Conservation (phyloP, 2,113 vertebrate genomes). For the Hassar affinis region DNA sequence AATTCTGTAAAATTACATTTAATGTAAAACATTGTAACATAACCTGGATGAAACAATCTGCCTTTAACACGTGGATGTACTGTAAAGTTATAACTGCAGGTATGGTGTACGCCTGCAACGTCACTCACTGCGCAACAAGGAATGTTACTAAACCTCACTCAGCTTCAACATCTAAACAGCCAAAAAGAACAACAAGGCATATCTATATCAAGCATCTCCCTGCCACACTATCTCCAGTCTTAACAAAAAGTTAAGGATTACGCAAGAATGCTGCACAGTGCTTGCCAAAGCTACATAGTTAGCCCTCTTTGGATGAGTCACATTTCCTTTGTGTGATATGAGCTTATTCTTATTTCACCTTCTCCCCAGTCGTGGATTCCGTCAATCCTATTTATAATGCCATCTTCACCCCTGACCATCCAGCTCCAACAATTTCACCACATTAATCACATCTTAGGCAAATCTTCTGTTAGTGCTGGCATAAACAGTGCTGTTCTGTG, state of each 20-base stretch:
- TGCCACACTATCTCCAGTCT: conserved; percentile 13
- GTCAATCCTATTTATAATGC: conserved; percentile 18
- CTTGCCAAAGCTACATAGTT: conserved; percentile 41
- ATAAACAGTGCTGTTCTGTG: conserved; percentile 21
- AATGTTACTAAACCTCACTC: background rate
- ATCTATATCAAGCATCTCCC: conserved; percentile 15
- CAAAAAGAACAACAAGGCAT: conserved; percentile 21
- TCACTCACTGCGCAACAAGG: background rate
- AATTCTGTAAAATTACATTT: background rate
- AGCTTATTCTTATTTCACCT: conserved; percentile 31
- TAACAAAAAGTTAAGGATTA: conserved; percentile 40
- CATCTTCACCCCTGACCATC: conserved; percentile 4
- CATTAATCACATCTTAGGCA: conserved; percentile 30
- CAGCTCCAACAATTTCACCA: conserved; percentile 19
- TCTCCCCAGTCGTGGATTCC: conserved; percentile 3
- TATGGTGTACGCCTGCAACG: background rate
- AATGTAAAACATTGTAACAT: background rate
- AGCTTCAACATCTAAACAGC: background rate
- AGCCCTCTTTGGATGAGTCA: conserved; percentile 31
- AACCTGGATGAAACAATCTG: background rate
- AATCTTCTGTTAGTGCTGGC: conserved; percentile 25
- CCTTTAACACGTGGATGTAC: background rate
- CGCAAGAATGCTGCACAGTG: conserved; percentile 32
- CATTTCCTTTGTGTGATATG: conserved; percentile 25
- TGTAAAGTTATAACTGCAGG: background rate